phyloP scores from a whole-genome alignment of 1,140 invertebrate species.

The Lasioglossum albipes region DNA sequence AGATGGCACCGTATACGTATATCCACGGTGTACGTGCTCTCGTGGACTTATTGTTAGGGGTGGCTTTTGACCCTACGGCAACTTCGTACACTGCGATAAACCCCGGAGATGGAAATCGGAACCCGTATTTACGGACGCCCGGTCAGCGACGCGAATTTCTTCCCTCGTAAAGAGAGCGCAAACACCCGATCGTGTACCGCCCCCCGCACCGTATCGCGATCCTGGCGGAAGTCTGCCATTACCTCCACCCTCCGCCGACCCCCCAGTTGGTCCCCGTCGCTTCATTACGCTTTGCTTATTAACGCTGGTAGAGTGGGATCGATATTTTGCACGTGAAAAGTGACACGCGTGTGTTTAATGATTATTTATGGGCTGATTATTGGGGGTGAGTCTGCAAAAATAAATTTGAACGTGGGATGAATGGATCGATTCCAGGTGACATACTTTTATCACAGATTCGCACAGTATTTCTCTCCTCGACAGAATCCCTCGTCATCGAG shows the following conservation, averaged over 20 bases:
- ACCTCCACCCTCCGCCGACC: background rate
- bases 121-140: slow-evolving; percentile 33
- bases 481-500: too few species aligned
- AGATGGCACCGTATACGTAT: background rate
- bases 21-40: background rate
- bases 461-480: too few species aligned
- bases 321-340: too few species aligned
- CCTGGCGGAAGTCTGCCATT: background rate
- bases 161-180: slow-evolving; percentile 11
- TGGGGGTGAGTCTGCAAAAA: too few species aligned
- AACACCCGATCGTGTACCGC: background rate
- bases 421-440: too few species aligned
- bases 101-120: slow-evolving; percentile 44
- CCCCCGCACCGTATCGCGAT: background rate
- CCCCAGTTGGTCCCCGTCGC: too few species aligned
- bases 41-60: slow-evolving; percentile 41
- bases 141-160: slow-evolving; percentile 12
- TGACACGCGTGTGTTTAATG: too few species aligned
- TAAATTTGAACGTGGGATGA: too few species aligned
- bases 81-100: slow-evolving; percentile 33
- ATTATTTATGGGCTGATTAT: too few species aligned
- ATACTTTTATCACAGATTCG: too few species aligned
- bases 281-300: too few species aligned
- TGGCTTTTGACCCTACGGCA: slow-evolving; percentile 36
- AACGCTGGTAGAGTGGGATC: too few species aligned